Evolutionary conservation across 2,888 invertebrate species (phyloP).

Genomic region (Perizoma flavofasciatum): DNA sequence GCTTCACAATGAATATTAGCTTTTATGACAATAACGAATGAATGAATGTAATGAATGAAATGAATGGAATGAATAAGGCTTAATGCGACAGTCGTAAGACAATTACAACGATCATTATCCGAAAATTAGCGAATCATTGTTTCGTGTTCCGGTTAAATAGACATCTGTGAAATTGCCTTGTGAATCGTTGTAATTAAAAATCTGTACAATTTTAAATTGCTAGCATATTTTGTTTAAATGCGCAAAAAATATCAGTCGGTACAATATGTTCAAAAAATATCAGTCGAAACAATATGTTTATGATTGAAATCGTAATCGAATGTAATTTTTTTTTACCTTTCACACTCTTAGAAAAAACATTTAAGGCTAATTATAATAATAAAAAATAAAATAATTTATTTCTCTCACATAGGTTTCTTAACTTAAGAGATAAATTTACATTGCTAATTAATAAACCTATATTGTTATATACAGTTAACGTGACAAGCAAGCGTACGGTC

Average conservation of each 20-base stretch:
- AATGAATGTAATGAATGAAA: slow-evolving; percentile 18
- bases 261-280: slow-evolving; percentile 1
- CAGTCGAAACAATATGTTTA: no score
- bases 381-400: no score
- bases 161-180: slow-evolving; percentile 34
- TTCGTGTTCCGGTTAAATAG: slow-evolving; percentile 44
- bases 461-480: no score
- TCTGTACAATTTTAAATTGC: background rate
- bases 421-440: no score
- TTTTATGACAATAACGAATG: slow-evolving; percentile 6
- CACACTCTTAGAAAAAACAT: no score
- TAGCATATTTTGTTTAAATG: background rate
- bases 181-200: slow-evolving; percentile 13
- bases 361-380: no score
- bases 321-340: no score
- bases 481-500: no score
- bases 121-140: slow-evolving; percentile 61
- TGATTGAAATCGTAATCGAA: no score
- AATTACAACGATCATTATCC: slow-evolving; percentile 64
- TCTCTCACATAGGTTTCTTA: no score
- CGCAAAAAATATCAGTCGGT: background rate
- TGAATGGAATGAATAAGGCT: slow-evolving; percentile 17
- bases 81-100: slow-evolving; percentile 48
- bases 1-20: slow-evolving; percentile 19
- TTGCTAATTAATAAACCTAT: no score